Conservation (phyloP, 2,888 invertebrate species). For the Rhimphoctona megacephalus region DNA sequence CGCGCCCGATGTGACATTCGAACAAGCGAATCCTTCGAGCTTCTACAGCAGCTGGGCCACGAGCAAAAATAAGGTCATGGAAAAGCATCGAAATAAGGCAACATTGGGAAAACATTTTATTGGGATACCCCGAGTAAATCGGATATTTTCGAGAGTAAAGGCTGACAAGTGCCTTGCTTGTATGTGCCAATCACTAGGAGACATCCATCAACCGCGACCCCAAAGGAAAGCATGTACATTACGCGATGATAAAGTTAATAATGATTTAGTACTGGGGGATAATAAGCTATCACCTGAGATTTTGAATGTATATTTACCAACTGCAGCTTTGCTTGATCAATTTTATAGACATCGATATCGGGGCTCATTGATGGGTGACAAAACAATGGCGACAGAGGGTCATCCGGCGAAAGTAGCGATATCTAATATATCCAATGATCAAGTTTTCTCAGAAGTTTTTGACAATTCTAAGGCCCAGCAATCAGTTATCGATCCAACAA, state of each 20-base stretch:
- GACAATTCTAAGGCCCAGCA: neutral
- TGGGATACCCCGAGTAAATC: slow-evolving; percentile 74
- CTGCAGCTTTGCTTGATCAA: slow-evolving; percentile 7
- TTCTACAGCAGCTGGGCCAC: slow-evolving; percentile 53
- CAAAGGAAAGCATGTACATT: slow-evolving; percentile 2
- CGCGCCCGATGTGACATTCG: slow-evolving; percentile 10
- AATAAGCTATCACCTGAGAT: neutral
- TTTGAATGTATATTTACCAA: neutral
- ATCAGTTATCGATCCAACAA: neutral
- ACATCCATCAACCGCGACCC: slow-evolving; percentile 16
- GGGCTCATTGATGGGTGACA: neutral
- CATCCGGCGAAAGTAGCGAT: neutral
- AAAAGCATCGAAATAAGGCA: slow-evolving; percentile 50
- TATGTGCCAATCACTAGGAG: slow-evolving; percentile 73
- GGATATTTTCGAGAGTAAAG: slow-evolving; percentile 75
- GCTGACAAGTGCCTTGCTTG: slow-evolving; percentile 81
- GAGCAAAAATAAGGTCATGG: slow-evolving; percentile 64
- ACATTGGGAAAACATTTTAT: slow-evolving; percentile 61
- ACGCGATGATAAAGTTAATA: neutral
- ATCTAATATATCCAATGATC: neutral
- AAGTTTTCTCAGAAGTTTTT: neutral
- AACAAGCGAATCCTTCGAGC: slow-evolving; percentile 39
- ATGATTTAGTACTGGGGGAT: slow-evolving; percentile 3
- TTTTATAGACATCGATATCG: slow-evolving; percentile 12
- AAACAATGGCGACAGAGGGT: neutral